Evolutionary conservation across 2,797 vertebrate genomes (phyloP).

Genomic region (Poecile montanus): DNA sequence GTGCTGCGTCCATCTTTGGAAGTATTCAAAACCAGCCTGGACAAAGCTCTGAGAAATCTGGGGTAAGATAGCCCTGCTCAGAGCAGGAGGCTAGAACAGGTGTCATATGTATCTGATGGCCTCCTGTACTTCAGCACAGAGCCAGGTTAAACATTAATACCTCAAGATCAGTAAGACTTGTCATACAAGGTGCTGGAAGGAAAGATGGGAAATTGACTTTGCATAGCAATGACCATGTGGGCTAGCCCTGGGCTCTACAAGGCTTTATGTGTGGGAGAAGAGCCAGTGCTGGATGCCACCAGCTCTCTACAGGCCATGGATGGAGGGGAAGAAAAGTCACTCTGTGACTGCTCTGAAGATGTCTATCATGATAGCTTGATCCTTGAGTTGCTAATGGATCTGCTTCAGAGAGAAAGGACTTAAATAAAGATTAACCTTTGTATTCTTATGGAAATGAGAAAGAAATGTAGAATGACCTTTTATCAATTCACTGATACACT

Average conservation of each 20-base stretch:
- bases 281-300: not conserved
- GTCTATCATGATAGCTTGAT: not conserved
- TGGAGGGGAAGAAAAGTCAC: not conserved
- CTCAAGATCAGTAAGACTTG: not conserved
- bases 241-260: not conserved
- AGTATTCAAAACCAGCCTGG: not conserved
- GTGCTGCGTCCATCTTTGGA: not conserved
- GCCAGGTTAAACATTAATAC: not conserved
- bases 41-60: not conserved
- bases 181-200: not conserved
- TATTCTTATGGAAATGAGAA: conserved; percentile 49
- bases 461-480: conserved; percentile 28
- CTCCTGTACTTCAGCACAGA: not conserved
- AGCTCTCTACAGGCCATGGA: not conserved
- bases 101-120: not conserved
- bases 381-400: not conserved
- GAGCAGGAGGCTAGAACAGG: not conserved
- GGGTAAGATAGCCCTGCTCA: not conserved
- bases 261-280: not conserved
- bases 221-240: not conserved
- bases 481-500: conserved; percentile 6
- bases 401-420: conserved; percentile 2
- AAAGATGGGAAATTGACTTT: not conserved
- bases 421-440: conserved; percentile 46
- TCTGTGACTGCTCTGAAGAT: not conserved